Base-by-base conservation (phyloP, 2,888 invertebrate species). In the Copidosoma aretas region DNA sequence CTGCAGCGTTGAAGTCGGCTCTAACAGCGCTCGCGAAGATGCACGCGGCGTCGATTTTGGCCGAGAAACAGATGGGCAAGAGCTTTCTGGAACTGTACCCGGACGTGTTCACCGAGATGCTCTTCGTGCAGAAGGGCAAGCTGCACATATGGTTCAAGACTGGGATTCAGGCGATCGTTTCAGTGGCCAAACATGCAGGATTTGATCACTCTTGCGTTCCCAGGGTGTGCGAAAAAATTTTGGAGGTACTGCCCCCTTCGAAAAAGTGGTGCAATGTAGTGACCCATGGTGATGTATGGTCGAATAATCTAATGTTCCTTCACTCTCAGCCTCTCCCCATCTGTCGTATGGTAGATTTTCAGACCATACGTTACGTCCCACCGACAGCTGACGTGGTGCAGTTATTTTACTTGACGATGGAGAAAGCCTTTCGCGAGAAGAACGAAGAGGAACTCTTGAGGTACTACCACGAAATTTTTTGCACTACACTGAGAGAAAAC, bases 341-440 rank as follows among this genome's bases (percentile, higher is more conserved):
- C 41, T 90, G 90, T 74, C 78, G 89, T 52, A 77, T 92, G 19
- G 88, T 92, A 1, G 92, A 92, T 80, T 92, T 89, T 76, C 92
- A 91, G 81, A 84, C 91, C 57, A 84, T 87, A 0, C 85, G 89
- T 25, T 91, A 89, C 75, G 72, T 70, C 21, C 63, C 75, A 0
- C 58, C 72, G 0, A 71, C 73, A n/a, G 70, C 71, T 10, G 75
- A 74, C n/a, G 59, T 73, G 15, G 22, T 65, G 12, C 58, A 70
- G n/a, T 68, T 73, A 41, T 64, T 75, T n/a, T 70, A 74, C 54
- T 22, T 71, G 39, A 72, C 67, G 41, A 72, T 71, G 10, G 71
- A 62, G 19, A 43, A 72, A 10, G 60, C 60, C 1, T 73, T 73
- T 21, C 64, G 81, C 88, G 21, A 70, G 77, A 0, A 78, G 78